Evolutionary conservation across 2,797 vertebrate genomes (phyloP), one percentile per base, ranked within the genome.

Genomic region (Hapalemur alaotrensis): DNA sequence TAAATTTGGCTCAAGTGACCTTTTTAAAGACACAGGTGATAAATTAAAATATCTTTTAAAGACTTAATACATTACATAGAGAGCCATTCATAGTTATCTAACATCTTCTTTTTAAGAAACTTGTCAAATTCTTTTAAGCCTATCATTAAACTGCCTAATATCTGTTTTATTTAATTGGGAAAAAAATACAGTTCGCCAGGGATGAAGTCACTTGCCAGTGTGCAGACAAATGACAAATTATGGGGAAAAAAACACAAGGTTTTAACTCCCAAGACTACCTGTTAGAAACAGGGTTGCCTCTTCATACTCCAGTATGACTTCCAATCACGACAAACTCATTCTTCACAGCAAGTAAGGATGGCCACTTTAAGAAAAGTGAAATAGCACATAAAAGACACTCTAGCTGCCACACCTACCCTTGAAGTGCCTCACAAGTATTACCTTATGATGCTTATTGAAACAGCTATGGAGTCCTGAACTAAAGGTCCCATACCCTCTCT

Each of bases 1-100:
- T 14, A 35, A 82, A 54, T 75, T 80, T 84, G 81, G 96, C 79
- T 81, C 30, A 79, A 93, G 72, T 52, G 95, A 93, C 78, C 85
- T 54, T 28, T 48, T 90, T 93, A 94, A 91, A 92, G 93, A 87
- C 41, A 61, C 57, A 86, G n/a, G 70, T 59, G 83, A 95, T 35
- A 95, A 81, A 92, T 59, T 86, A 90, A 54, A 95, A 89, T 61
- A 87, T 23, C 12, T 32, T 50, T 61, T n/a, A 50, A 43, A 61
- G 81, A 83, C 25, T 17, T 32, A 50, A 65, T 48, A 59, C 11
- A n/a, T 7, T 17, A 30, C 23, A 43, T 2, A 59, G 41, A n/a
- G 20, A 41, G 35, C 10, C 30, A 15, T 69, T 57, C 30, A 2
- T 4, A 30, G 63, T 43, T 35, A 28, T 0, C 7, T 17, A 38